Evolutionary conservation across 92 coral and sea anemone species (phyloP).

Genomic region (Heliopora coerulea): DNA sequence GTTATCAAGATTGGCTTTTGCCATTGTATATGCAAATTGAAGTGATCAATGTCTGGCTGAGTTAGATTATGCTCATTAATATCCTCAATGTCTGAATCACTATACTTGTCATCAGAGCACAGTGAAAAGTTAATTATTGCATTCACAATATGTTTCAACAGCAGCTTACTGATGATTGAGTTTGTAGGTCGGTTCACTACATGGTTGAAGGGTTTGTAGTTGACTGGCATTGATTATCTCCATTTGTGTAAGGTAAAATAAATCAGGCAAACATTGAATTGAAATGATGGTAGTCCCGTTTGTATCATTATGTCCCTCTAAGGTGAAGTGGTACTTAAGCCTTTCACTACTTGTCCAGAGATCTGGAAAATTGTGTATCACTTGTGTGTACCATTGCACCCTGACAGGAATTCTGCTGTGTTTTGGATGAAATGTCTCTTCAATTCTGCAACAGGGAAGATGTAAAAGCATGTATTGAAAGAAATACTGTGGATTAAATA

Average conservation of each 20-base stretch:
- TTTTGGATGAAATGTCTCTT: neutral
- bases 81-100: no score
- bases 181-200: neutral
- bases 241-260: conserved; percentile 18
- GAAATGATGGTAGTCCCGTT: neutral
- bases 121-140: neutral
- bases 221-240: neutral
- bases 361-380: no score
- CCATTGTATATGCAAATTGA: neutral
- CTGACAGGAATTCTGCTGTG: neutral
- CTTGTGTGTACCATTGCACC: neutral
- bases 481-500: neutral
- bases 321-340: neutral
- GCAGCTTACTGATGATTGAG: neutral
- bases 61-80: neutral
- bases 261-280: neutral
- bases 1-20: conserved; percentile 18
- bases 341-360: neutral
- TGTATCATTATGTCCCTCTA: neutral
- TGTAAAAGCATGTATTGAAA: conserved; percentile 3
- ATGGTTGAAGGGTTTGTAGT: neutral
- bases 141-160: no score
- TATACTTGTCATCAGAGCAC: neutral
- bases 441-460: neutral
- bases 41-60: neutral